phyloP scores from a whole-genome alignment of 2,113 vertebrate genomes.

The Seriola quinqueradiata region DNA sequence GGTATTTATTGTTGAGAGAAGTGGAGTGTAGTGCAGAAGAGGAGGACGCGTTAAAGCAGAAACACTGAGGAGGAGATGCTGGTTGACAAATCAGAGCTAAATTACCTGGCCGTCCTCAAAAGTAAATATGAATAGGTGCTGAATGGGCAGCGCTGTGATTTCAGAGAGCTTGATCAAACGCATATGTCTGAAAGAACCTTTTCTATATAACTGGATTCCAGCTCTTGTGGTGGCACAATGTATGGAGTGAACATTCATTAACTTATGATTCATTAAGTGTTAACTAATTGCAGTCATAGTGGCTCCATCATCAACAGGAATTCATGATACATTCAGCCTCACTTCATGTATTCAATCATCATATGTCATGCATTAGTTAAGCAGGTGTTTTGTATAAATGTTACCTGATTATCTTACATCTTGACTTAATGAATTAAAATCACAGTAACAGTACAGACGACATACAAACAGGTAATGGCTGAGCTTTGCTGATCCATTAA shows the following conservation, averaged over 20 bases:
- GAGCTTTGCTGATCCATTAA: neutral
- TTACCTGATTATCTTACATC: neutral
- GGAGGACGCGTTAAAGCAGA: neutral
- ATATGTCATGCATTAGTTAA: neutral
- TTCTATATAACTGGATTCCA: neutral
- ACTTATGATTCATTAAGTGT: neutral
- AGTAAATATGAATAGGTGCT: no score
- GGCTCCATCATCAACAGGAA: neutral
- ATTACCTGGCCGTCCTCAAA: no score
- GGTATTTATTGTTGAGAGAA: neutral
- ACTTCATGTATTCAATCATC: neutral
- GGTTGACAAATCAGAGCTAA: neutral
- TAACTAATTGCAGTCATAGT: neutral
- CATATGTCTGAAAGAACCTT: neutral
- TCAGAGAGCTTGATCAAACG: neutral
- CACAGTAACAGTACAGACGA: neutral
- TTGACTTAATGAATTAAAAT: neutral
- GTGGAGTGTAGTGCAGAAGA: neutral
- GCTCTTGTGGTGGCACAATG: neutral
- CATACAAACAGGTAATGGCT: no score
- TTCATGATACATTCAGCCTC: neutral
- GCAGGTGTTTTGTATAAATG: neutral
- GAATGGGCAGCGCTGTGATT: no score
- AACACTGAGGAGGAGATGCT: neutral
- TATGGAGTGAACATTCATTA: constrained; percentile 14